Conservation (phyloP, 2,113 vertebrate genomes). For the Thomomys bottae region DNA sequence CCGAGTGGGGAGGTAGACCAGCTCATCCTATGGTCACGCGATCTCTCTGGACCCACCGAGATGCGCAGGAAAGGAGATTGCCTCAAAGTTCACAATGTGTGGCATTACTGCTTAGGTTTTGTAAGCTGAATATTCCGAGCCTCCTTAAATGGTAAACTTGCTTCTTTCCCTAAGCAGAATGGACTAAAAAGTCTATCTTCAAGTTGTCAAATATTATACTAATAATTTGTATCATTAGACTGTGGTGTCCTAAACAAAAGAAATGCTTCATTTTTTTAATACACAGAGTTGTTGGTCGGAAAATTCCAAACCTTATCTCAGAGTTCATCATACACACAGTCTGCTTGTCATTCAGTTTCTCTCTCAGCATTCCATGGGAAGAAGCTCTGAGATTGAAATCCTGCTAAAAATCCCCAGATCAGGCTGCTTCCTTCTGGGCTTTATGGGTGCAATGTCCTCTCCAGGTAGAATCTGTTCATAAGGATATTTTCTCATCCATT, state of each 20-base stretch:
- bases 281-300: not conserved
- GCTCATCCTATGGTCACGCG: constrained; percentile 6
- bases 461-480: not conserved
- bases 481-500: not conserved
- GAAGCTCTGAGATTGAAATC: not conserved
- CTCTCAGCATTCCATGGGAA: not conserved
- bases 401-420: not conserved
- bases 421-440: not conserved
- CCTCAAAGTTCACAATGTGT: not conserved
- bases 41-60: not conserved
- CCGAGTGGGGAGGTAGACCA: not conserved
- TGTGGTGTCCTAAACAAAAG: constrained; percentile 5
- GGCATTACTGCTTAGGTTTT: not conserved
- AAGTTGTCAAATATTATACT: not conserved
- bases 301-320: not conserved
- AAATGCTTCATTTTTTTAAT: not conserved
- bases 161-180: not conserved
- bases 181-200: not conserved
- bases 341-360: not conserved
- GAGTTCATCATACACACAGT: not conserved
- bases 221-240: not conserved
- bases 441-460: not conserved
- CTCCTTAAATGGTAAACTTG: no score
- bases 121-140: not conserved
- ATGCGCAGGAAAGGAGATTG: not conserved